Evolutionary conservation across 1,140 invertebrate species (phyloP), one percentile per base, ranked within the genome.

Genomic region (Drosophila auraria): DNA sequence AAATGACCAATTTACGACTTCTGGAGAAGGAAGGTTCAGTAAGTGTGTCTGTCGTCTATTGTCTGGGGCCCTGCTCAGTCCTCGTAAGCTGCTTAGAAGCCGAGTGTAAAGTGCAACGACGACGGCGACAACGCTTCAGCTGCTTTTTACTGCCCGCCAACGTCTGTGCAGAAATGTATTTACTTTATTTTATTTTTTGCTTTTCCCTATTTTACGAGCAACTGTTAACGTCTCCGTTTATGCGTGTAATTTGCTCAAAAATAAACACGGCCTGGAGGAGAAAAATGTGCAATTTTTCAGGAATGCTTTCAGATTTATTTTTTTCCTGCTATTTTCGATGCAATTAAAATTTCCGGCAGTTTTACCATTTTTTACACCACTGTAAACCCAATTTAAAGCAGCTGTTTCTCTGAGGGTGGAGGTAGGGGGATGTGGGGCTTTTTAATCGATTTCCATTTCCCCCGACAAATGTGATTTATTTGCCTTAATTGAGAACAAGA

Each of bases 1-100:
- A 80, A 79, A 72, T 84, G 81, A 53, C 59, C 78, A 84, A 78
- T 89, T 89, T 78, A 83, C 76, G 70, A 74, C 71, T 61, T 53
- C 23, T 45, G 56, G 7, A 17, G 7, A 44, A 27, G 30, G 44
- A 9, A 40, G 9, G 53, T 38, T 12, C 36, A 5, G 9, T 54
- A 36, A 33, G 36, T 40, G 20, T 45, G 45, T 77, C 54, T 49
- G 40, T 44, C 25, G 23, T 47, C 44, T 60, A 45, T 42, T 64
- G 42, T 36, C 54, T 59, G 40, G 36, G 33, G 20, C 3, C 14
- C 17, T 57, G 20, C 44, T 72, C 44, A 49, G 54, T 33, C 14
- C 30, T 33, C 27, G 40, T 78, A 79, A 79, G 77, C 77, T 14
- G 77, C 77, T 79, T 79, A 79, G 76, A 27, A 79, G 20, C 11